Percentiles rank a stretch among this genome's conserved stretches.
phyloP scores from a whole-genome alignment of 2,113 vertebrate genomes.

The Osmerus eperlanus region DNA sequence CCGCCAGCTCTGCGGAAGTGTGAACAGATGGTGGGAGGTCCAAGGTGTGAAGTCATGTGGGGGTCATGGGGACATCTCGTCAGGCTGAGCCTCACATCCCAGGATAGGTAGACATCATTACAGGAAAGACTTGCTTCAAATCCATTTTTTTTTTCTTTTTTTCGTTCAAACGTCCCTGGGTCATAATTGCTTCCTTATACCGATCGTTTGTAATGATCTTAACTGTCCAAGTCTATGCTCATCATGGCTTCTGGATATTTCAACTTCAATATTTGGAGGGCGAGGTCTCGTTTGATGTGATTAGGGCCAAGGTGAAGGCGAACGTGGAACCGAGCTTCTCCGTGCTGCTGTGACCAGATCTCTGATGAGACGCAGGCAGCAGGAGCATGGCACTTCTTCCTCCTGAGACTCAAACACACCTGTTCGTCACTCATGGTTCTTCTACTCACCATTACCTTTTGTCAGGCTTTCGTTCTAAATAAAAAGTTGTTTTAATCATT shows the following conservation, averaged over 20 bases:
- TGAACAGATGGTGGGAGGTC: slow-evolving; percentile 27
- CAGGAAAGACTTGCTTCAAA: too few relatives aligned
- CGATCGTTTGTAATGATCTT: not conserved
- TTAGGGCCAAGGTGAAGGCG: not conserved
- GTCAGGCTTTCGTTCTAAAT: too few relatives aligned
- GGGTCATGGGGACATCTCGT: slow-evolving; percentile 2
- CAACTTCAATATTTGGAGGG: not conserved
- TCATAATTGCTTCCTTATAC: not conserved
- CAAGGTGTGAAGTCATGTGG: slow-evolving; percentile 25
- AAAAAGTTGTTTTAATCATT: too few relatives aligned
- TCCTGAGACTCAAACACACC: too few relatives aligned
- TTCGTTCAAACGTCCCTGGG: not conserved
- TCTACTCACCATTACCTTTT: too few relatives aligned
- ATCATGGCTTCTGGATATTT: not conserved
- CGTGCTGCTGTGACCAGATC: not conserved
- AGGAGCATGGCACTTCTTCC: too few relatives aligned
- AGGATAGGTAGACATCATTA: too few relatives aligned
- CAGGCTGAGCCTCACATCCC: not conserved
- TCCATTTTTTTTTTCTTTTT: too few relatives aligned
- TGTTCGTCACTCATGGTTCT: too few relatives aligned
- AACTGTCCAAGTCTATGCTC: not conserved
- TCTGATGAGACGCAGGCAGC: not conserved
- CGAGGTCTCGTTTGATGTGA: not conserved
- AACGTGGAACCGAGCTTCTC: not conserved
- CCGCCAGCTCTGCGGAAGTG: not conserved